Conservation (phyloP, 2,888 invertebrate genomes). For the Scaptomyza polygonia region DNA sequence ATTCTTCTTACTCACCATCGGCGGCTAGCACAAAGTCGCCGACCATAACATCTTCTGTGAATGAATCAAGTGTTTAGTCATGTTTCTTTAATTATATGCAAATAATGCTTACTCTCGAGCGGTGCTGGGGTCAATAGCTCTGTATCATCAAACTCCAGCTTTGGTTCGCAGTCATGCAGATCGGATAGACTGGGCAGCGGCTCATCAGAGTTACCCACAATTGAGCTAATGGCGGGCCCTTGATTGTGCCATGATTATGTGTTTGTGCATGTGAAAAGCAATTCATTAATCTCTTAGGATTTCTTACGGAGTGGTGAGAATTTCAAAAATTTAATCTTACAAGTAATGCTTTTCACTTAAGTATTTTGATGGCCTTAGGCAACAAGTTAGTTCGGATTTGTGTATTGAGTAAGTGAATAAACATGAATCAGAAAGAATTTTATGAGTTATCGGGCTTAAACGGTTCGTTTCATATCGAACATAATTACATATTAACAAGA, state of each 20-base stretch:
- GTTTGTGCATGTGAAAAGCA: slow-evolving; percentile 17
- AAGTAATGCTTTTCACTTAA: slow-evolving; percentile 77
- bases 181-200: slow-evolving; percentile 94
- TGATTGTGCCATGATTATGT: slow-evolving; percentile 14
- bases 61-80: slow-evolving; percentile 40
- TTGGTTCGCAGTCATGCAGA: slow-evolving; percentile 96
- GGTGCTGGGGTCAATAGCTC: slow-evolving; percentile 90
- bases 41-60: slow-evolving; percentile 82
- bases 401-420: slow-evolving; percentile 75
- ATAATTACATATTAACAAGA: slow-evolving; percentile 55
- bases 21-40: slow-evolving; percentile 83
- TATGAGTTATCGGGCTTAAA: slow-evolving; percentile 64
- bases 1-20: slow-evolving; percentile 71
- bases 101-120: slow-evolving; percentile 89
- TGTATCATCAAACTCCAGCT: slow-evolving; percentile 97
- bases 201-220: slow-evolving; percentile 88
- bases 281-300: slow-evolving; percentile 74
- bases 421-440: slow-evolving; percentile 76
- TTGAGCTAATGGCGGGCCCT: slow-evolving; percentile 83
- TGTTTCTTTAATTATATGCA: slow-evolving; percentile 86
- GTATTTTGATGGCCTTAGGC: slow-evolving; percentile 80
- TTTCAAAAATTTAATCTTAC: slow-evolving; percentile 75
- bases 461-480: slow-evolving; percentile 46
- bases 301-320: slow-evolving; percentile 56
- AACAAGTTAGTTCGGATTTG: slow-evolving; percentile 78